Percentiles rank a stretch among this genome's conserved stretches.
These are phyloP conservation scores for Trachelipus rathkii DNA, from an alignment of 1,140 invertebrate genomes.

Conservation along the genomic window DNA sequence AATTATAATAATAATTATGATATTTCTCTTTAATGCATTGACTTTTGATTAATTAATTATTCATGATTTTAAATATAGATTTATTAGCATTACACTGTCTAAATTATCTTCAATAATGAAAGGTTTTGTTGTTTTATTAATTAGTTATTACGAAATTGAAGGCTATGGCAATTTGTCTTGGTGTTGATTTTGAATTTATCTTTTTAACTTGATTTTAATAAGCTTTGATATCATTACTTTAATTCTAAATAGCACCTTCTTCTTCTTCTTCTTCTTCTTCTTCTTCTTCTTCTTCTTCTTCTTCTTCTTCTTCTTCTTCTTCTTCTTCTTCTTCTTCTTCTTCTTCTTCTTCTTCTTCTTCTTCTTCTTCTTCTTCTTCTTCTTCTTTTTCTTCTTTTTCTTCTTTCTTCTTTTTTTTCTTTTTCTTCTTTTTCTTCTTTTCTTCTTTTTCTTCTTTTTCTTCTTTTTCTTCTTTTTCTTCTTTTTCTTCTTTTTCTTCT, in stretches of 20 bases:
- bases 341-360: conserved; percentile 9
- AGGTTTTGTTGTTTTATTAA: too few relatives aligned
- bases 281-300: conserved; percentile 9
- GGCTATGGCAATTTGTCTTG: too few relatives aligned
- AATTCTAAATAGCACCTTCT: too few relatives aligned
- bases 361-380: conserved; percentile 9
- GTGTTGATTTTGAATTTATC: background rate
- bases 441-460: conserved; percentile 9
- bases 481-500: conserved; percentile 3
- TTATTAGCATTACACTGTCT: too few relatives aligned
- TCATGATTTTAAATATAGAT: too few relatives aligned
- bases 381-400: conserved; percentile 9
- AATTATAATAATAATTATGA: too few relatives aligned
- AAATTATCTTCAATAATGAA: too few relatives aligned
- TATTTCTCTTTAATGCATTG: too few relatives aligned
- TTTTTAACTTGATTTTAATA: background rate
- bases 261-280: conserved; percentile 9
- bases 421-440: conserved; percentile 10
- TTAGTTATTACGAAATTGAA: too few relatives aligned
- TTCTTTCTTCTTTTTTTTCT: conserved; percentile 10
- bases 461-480: conserved; percentile 4
- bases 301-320: conserved; percentile 9
- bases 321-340: conserved; percentile 9
- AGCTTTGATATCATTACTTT: too few relatives aligned
- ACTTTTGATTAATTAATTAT: too few relatives aligned